Evolutionary conservation across 2,888 invertebrate species (phyloP).

Genomic region (Villa cingulata): DNA sequence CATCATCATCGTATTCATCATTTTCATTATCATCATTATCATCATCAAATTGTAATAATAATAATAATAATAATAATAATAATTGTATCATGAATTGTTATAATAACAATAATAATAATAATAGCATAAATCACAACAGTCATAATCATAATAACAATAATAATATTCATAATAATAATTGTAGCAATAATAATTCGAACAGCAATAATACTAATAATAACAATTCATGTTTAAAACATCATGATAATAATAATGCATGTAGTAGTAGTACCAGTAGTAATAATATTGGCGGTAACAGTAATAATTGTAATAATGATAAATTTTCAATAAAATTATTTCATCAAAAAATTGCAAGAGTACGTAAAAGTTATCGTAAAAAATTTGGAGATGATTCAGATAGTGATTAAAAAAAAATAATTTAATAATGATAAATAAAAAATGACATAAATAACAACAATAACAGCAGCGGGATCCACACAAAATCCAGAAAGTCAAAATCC

Average conservation of each 20-base stretch:
- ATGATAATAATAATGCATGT: too few species aligned
- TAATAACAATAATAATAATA: constrained; percentile 1
- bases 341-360: constrained; percentile 46
- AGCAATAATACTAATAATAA: neutral
- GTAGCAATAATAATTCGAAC: neutral
- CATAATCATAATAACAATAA: constrained; percentile 8
- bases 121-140: too few species aligned
- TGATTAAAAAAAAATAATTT: constrained; percentile 30
- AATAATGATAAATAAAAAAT: too few species aligned
- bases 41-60: constrained; percentile 12
- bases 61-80: constrained; percentile 8
- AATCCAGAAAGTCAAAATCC: too few species aligned
- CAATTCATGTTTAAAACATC: too few species aligned
- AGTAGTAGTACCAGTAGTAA: constrained; percentile 2
- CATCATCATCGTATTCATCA: neutral
- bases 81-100: neutral
- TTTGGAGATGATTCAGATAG: constrained; percentile 49
- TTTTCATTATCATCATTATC: constrained; percentile 13
- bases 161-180: neutral
- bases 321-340: constrained; percentile 21
- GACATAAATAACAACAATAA: too few species aligned
- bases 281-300: constrained; percentile 7
- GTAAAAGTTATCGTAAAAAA: constrained; percentile 49
- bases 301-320: constrained; percentile 14
- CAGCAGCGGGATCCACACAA: too few species aligned